Conservation (phyloP, 92 coral and sea anemone species). For the Bergia puertoricense region DNA sequence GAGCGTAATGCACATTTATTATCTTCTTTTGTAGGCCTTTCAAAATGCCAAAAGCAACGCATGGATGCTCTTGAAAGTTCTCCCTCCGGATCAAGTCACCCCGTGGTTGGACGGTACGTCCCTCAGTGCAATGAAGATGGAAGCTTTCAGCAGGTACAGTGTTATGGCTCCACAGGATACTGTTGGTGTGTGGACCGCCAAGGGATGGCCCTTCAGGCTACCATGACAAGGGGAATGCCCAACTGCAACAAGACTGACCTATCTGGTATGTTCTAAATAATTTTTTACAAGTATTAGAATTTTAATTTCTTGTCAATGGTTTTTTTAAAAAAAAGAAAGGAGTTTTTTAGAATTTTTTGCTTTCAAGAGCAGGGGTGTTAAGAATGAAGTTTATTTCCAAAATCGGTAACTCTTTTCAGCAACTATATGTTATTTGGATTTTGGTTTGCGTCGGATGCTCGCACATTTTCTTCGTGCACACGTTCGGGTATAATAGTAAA, state of each 20-base stretch:
- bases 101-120: constrained; percentile 73
- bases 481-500: no score
- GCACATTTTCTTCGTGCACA: no score
- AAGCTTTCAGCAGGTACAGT: constrained; percentile 81
- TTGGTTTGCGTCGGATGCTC: no score
- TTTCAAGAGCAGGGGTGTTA: no score
- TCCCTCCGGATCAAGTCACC: constrained; percentile 43
- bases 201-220: constrained; percentile 81
- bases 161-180: constrained; percentile 94
- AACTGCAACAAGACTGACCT: constrained; percentile 75
- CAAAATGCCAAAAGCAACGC: constrained; percentile 78
- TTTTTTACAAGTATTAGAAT: neutral
- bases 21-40: constrained; percentile 54
- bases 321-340: no score
- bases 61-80: constrained; percentile 72
- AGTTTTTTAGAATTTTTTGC: no score
- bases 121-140: constrained; percentile 90
- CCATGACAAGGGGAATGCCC: constrained; percentile 85
- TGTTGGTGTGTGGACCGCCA: constrained; percentile 92
- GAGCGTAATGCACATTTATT: no score
- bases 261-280: constrained; percentile 42
- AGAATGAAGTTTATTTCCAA: no score
- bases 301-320: no score
- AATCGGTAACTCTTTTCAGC: no score
- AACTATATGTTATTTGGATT: no score